Conservation (phyloP, 2,888 invertebrate species). For the Cryptophagus acutangulus region DNA sequence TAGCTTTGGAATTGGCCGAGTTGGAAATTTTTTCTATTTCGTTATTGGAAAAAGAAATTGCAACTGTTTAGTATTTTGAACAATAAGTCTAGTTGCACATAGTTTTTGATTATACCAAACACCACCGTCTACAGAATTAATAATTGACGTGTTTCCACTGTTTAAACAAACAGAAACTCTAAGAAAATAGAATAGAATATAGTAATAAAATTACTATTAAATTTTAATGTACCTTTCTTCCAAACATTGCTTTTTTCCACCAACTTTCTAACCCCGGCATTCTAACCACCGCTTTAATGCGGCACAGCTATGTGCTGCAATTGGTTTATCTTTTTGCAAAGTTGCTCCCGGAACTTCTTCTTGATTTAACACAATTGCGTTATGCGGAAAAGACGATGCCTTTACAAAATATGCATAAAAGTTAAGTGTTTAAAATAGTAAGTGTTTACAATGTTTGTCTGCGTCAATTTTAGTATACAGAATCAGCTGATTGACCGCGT, state of each 20-base stretch:
- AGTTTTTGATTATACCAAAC: not conserved
- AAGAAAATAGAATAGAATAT: not conserved
- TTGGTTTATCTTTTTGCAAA: too few species aligned
- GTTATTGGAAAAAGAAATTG: not conserved
- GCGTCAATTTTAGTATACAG: too few species aligned
- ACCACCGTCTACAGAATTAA: not conserved
- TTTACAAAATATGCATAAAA: too few species aligned
- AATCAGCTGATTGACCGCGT: too few species aligned
- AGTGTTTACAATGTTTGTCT: too few species aligned
- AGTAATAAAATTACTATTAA: not conserved
- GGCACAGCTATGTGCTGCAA: too few species aligned
- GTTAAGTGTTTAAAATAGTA: too few species aligned
- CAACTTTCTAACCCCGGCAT: too few species aligned
- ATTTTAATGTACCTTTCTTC: not conserved
- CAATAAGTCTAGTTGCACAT: not conserved
- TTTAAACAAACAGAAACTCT: not conserved
- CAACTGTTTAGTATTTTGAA: not conserved
- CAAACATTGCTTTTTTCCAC: not conserved
- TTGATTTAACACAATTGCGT: too few species aligned
- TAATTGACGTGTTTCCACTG: not conserved
- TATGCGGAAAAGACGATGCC: too few species aligned
- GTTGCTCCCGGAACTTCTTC: too few species aligned
- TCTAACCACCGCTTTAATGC: too few species aligned
- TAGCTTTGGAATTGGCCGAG: not conserved
- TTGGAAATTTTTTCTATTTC: not conserved